Percentiles rank a stretch among this genome's conserved stretches.
phyloP scores from a whole-genome alignment of 2,888 invertebrate species.

The Nomada ferruginata region DNA sequence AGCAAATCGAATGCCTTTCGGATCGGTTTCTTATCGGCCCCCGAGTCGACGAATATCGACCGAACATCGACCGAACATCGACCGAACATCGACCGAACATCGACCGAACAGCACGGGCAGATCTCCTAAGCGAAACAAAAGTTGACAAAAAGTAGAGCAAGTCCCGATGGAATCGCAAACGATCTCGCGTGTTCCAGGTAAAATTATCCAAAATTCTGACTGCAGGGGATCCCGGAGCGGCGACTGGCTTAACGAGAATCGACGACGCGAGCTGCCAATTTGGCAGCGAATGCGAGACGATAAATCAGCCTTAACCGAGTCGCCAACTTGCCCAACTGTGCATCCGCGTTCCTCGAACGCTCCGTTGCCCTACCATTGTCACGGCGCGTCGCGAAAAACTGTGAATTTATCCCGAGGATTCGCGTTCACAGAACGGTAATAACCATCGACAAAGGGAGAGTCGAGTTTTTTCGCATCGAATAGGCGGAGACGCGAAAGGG shows the following conservation, averaged over 20 bases:
- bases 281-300: conserved; percentile 60
- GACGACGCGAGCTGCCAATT: conserved; percentile 65
- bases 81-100: too few species aligned
- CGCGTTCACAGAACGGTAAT: conserved; percentile 26
- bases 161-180: conserved; percentile 34
- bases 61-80: too few species aligned
- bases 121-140: not conserved
- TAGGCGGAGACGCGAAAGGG: not conserved
- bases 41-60: conserved; percentile 7
- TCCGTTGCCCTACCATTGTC: conserved; percentile 62
- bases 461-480: conserved; percentile 1
- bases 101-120: not conserved
- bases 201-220: conserved; percentile 69
- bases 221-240: conserved; percentile 40
- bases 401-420: conserved; percentile 32
- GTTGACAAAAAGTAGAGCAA: conserved; percentile 10
- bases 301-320: conserved; percentile 68
- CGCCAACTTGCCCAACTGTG: conserved; percentile 41
- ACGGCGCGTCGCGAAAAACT: conserved; percentile 41
- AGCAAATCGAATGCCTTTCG: not conserved
- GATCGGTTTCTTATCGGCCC: conserved; percentile 21
- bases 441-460: conserved; percentile 22
- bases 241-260: conserved; percentile 62
- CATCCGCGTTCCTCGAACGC: conserved; percentile 68
- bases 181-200: conserved; percentile 19